These are phyloP conservation scores for Philaenus spumarius DNA, from an alignment of 1,140 invertebrate species.

Conservation along the genomic window DNA sequence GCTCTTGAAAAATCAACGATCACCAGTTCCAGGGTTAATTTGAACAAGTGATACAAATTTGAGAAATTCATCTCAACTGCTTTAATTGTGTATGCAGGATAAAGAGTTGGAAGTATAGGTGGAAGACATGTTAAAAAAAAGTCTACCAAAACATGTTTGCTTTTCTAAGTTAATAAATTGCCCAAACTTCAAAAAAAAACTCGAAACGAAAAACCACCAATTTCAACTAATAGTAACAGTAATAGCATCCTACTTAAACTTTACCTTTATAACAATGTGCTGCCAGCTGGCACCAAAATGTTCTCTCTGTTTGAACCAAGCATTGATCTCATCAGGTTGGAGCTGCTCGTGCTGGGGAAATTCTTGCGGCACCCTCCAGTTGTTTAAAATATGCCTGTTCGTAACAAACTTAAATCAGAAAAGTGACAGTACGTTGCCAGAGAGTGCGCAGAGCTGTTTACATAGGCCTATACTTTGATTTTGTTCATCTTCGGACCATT, in stretches of 20 bases:
- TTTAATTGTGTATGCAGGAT: background rate
- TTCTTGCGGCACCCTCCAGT: conserved; percentile 36
- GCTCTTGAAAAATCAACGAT: background rate
- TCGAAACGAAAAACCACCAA: conserved; percentile 3
- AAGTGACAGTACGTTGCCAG: too few relatives aligned
- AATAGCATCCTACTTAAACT: conserved; percentile 24
- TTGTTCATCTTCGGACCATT: too few relatives aligned
- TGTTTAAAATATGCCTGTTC: conserved; percentile 45
- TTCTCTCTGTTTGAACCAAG: conserved; percentile 48
- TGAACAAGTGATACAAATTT: background rate
- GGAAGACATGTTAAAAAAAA: background rate
- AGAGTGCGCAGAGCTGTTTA: too few relatives aligned
- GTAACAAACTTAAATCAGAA: conserved; percentile 7
- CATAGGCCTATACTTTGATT: too few relatives aligned
- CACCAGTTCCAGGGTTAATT: background rate
- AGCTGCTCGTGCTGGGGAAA: conserved; percentile 38
- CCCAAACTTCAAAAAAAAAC: conserved; percentile 2
- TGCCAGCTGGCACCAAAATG: conserved; percentile 49
- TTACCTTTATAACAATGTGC: conserved; percentile 52
- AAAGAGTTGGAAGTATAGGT: background rate
- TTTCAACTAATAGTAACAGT: background rate
- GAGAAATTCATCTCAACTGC: background rate
- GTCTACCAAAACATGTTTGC: background rate
- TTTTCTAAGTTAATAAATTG: background rate
- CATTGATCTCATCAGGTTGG: conserved; percentile 44